These are phyloP conservation scores for Vanessa atalanta DNA, from an alignment of 1,140 invertebrate species.

Conservation along the genomic window DNA sequence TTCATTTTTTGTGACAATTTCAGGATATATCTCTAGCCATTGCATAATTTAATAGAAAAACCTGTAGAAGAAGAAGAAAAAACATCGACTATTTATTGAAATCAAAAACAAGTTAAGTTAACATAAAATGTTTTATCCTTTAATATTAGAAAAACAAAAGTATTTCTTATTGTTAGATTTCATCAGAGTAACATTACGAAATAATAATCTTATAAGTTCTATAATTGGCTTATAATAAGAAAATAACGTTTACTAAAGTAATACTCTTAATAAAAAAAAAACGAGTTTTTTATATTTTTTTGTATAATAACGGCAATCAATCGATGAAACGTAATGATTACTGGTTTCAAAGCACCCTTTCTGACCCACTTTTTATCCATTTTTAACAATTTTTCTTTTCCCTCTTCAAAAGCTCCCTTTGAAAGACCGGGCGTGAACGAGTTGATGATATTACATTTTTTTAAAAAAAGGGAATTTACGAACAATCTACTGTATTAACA, in stretches of 20 bases:
- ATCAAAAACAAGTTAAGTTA: neutral
- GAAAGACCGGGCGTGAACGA: conserved; percentile 80
- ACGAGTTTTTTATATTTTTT: conserved; percentile 48
- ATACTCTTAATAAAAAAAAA: neutral
- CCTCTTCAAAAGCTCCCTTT: conserved; percentile 76
- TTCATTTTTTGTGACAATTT: conserved; percentile 66
- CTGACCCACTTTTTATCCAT: conserved; percentile 79
- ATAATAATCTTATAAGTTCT: neutral
- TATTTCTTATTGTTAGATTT: no score
- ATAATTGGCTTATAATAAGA: conserved; percentile 2
- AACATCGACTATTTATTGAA: neutral
- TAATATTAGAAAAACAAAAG: no score
- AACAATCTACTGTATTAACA: conserved; percentile 79
- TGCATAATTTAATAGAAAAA: neutral
- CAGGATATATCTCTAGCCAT: neutral
- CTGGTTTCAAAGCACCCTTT: conserved; percentile 78
- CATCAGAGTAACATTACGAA: no score
- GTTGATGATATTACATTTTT: conserved; percentile 81
- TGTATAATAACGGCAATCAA: conserved; percentile 78
- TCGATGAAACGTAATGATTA: conserved; percentile 76
- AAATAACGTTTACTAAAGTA: neutral
- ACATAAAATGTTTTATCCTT: no score
- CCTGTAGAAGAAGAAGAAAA: neutral
- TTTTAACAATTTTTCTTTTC: conserved; percentile 76
- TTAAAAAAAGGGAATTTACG: conserved; percentile 75